Evolutionary conservation across 2,113 vertebrate species (phyloP).

Genomic region (Mugil cephalus): DNA sequence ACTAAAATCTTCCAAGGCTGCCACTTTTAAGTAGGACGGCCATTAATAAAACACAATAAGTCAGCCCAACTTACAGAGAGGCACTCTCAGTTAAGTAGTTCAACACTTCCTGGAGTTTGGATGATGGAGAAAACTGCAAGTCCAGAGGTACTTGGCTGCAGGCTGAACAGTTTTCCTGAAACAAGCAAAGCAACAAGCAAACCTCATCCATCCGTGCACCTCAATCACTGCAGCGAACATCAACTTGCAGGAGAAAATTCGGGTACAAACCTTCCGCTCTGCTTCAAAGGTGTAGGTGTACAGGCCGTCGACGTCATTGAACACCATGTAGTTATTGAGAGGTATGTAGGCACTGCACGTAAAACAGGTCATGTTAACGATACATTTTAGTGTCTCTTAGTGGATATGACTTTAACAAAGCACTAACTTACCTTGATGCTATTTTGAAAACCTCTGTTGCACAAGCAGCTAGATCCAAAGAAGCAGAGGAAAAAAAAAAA

Average conservation of each 20-base stretch:
- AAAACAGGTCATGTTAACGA: slow-evolving; percentile 8
- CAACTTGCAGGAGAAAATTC: neutral
- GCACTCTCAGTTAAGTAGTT: slow-evolving; percentile 92
- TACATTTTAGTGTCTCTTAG: neutral
- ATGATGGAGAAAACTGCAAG: slow-evolving; percentile 90
- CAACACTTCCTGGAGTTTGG: slow-evolving; percentile 94
- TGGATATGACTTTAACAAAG: neutral
- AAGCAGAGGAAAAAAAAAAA: slow-evolving; percentile 20
- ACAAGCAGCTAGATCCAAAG: slow-evolving; percentile 87
- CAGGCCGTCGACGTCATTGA: slow-evolving; percentile 94
- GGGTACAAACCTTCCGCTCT: slow-evolving; percentile 89
- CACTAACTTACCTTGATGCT: slow-evolving; percentile 89
- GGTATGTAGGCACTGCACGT: slow-evolving; percentile 90
- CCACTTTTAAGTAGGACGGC: neutral
- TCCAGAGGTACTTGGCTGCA: slow-evolving; percentile 90
- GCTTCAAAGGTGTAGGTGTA: slow-evolving; percentile 96
- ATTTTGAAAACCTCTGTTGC: slow-evolving; percentile 96
- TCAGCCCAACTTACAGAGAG: slow-evolving; percentile 88
- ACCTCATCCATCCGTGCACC: neutral
- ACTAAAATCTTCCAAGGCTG: too few species aligned
- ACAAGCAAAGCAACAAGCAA: neutral
- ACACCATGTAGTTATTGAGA: slow-evolving; percentile 96
- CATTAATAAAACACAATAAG: neutral
- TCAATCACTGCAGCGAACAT: neutral
- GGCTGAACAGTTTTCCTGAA: slow-evolving; percentile 81